Evolutionary conservation across 2,113 vertebrate species (phyloP), one percentile per base, ranked within the genome.

Genomic region (Urocitellus parryii): DNA sequence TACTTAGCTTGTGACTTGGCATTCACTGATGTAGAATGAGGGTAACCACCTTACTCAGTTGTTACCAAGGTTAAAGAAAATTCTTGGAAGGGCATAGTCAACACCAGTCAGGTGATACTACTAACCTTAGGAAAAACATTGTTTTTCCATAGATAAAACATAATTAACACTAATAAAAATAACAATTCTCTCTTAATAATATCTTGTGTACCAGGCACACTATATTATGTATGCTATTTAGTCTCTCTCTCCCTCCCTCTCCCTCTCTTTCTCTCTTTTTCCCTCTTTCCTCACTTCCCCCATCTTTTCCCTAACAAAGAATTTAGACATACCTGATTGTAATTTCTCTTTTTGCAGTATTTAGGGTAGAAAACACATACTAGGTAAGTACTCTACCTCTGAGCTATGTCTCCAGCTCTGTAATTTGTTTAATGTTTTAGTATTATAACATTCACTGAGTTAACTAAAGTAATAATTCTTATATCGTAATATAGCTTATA

Each of bases 251-350:
- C 13, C 22, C 13, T 58, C 1, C 37, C 7, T 34, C 2, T 42
- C 13, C 22, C 13, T 56, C 1, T 42, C 12, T 34, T 1, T 42
- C 45, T 72, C 32, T 72, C 27, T 74, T 8, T 45, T 0, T 42
- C 13, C 22, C 13, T 58, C 1, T 42, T 9, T 34, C 83, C 2
- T 14, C 32, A 0, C 9, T 58, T 9, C 4, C 1, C 5, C 12
- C 17, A 9, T 27, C 48, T 17, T 82, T 88, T 83, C 58, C 32
- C n/a, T 90, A 79, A 63, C 2, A 72, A 85, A 61, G 13, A 34
- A 61, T 16, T 37, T 56, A 13, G 18, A 8, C 51, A 81, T n/a
- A 29, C 53, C 20, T 51, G 25, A 51, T 68, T 39, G 1, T 70
- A 70, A 70, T 63, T 70, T 8, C 6, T 3, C n/a, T 34, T 18